Percentiles rank a stretch among this genome's conserved stretches.
Conservation (phyloP, 2,113 vertebrate genomes). For the Empidonax traillii region DNA sequence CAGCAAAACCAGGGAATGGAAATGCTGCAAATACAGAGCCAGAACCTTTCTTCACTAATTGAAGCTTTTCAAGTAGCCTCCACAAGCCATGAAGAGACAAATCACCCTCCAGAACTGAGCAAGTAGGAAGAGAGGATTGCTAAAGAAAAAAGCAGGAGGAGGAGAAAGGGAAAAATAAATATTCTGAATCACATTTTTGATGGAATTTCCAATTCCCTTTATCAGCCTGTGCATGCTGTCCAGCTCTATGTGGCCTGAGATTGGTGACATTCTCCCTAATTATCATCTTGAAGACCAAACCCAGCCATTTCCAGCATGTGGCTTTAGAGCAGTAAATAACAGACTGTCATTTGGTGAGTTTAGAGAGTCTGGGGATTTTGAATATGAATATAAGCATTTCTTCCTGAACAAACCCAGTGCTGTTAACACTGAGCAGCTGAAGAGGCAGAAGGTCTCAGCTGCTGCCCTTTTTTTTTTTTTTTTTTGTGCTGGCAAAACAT, state of each 20-base stretch:
- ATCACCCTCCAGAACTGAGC: not conserved
- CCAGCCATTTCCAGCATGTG: rapidly evolving
- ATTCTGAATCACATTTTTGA: not conserved
- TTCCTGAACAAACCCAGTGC: not conserved
- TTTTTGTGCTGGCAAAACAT: not conserved
- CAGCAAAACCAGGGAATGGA: constrained; percentile 17
- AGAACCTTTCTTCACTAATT: constrained; percentile 34
- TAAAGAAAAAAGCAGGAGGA: constrained; percentile 13
- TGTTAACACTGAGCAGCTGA: not conserved
- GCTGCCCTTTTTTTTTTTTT: not conserved
- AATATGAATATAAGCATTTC: not conserved
- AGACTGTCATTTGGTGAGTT: not conserved
- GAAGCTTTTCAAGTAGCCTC: constrained; percentile 29
- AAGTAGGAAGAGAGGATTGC: not conserved
- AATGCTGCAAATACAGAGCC: not conserved
- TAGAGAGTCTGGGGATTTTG: not conserved
- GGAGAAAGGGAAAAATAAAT: not conserved
- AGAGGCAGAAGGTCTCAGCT: not conserved
- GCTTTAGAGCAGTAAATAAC: not conserved
- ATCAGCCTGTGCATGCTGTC: not conserved
- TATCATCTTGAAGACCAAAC: not conserved
- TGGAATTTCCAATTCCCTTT: not conserved
- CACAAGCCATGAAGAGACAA: not conserved
- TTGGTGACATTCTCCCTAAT: not conserved
- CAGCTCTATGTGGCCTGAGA: rapidly evolving